A percentile compares a stretch with the other conserved stretches of the same genome.
Conservation (phyloP, 1,140 invertebrate species). For the Apocrypta bakeri region DNA sequence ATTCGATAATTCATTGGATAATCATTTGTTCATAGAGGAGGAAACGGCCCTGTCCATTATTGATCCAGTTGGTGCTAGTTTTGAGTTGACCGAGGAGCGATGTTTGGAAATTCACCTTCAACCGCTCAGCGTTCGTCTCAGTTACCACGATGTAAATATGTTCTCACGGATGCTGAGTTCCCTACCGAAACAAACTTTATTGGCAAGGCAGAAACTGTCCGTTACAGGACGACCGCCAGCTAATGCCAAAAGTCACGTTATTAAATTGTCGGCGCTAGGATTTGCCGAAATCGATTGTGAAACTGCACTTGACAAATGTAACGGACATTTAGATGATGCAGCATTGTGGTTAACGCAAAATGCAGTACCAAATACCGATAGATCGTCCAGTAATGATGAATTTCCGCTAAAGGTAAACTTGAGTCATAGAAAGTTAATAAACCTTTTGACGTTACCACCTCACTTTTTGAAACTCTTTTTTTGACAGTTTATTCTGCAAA, state of each 20-base stretch:
- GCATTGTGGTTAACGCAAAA: constrained; percentile 88
- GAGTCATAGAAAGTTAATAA: too few relatives aligned
- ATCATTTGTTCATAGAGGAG: constrained; percentile 78
- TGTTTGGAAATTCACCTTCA: constrained; percentile 65
- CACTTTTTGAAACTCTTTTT: too few relatives aligned
- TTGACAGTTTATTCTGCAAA: too few relatives aligned
- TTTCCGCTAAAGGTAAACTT: constrained; percentile 34
- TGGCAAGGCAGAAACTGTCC: constrained; percentile 73
- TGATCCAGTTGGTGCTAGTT: constrained; percentile 90
- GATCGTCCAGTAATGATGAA: constrained; percentile 50
- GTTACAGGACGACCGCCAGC: constrained; percentile 57
- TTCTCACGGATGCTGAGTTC: constrained; percentile 92
- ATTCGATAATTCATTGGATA: too few relatives aligned
- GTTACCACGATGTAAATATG: constrained; percentile 95
- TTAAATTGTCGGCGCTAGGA: constrained; percentile 81
- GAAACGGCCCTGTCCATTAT: constrained; percentile 97
- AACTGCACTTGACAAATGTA: constrained; percentile 80
- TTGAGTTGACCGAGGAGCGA: constrained; percentile 78
- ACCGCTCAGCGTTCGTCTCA: constrained; percentile 89
- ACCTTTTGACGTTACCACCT: too few relatives aligned
- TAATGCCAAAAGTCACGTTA: constrained; percentile 73
- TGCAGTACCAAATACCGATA: constrained; percentile 69
- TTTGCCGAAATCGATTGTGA: constrained; percentile 83
- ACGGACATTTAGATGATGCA: constrained; percentile 85
- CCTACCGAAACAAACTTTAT: constrained; percentile 84